Base-by-base conservation (phyloP, 2,113 vertebrate genomes). In the Ctenodactylus gundi region DNA sequence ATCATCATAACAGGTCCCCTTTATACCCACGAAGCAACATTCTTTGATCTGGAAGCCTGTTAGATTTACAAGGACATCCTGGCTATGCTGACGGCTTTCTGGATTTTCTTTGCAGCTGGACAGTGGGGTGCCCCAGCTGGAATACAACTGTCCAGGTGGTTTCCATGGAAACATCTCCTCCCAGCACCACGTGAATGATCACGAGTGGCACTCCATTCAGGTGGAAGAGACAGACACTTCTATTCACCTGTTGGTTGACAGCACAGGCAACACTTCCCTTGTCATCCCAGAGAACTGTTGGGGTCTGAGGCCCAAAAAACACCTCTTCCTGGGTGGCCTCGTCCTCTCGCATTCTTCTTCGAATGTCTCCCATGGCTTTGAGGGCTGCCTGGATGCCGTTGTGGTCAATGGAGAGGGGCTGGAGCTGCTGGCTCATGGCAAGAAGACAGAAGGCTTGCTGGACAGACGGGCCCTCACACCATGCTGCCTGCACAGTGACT, bases 351-450 rank as follows among this genome's bases (percentile, higher is more conserved):
- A 62, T 84, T 94, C 91, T 70, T 85, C 97, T 60, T 92, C 94
- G 83, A 94, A 93, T 6, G 89, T 97, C 27, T 96, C 96, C 0
- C 65, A 67, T 34, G 99, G 98, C 2, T 99, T 99, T 88, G 96
- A 93, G 7, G 99, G 99, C 83, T 99, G 99, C 96, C 95, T 99
- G 90, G 98, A 99, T 0, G 96, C 93, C 41, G 80, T 99, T 67
- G 88, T 96, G n/a, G 97, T 99, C 92, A 99, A 99, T 0, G 97
- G 98, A 64, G 96, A 98, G 97, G 97, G 96, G 0, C 96, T 99
- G 93, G 95, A 97, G 90, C 97, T 93, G 58, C 96, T 98, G 0
- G 88, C 78, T 4, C 90, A 27, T 0, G 60, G 98, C 95, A 95
- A 97, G 95, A 97, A 92, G 9, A 44, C 92, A 5, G 93, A 90